These are phyloP conservation scores for Rhinatrema bivittatum DNA, from an alignment of 2,797 vertebrate genomes.

Conservation along the genomic window DNA sequence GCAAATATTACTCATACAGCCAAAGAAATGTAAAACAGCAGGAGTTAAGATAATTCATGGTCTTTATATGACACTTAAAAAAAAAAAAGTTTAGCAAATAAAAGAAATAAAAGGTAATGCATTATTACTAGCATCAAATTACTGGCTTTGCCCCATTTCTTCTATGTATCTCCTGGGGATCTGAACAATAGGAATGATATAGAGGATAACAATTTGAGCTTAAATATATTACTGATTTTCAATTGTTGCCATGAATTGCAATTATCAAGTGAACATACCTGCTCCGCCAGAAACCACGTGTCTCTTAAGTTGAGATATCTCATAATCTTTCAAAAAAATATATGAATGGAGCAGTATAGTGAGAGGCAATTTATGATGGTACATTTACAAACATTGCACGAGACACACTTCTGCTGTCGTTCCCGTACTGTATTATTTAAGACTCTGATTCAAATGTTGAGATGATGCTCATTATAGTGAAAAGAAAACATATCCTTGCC, in stretches of 20 bases:
- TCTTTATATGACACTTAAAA: constrained; percentile 66
- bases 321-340: constrained; percentile 17
- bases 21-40: background rate
- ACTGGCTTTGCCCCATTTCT: constrained; percentile 11
- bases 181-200: constrained; percentile 17
- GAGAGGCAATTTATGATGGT: constrained; percentile 4
- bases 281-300: constrained; percentile 3
- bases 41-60: constrained; percentile 6
- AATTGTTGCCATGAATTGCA: constrained; percentile 19
- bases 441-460: constrained; percentile 10
- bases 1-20: constrained; percentile 7
- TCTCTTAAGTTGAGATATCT: constrained; percentile 4
- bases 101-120: constrained; percentile 23
- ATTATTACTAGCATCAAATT: constrained; percentile 16
- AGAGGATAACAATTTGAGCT: constrained; percentile 17
- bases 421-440: no score
- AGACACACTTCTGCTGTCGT: constrained; percentile 6
- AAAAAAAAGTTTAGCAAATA: constrained; percentile 62
- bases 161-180: constrained; percentile 1
- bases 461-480: no score
- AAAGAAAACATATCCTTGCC: no score
- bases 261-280: constrained; percentile 11
- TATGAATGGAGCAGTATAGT: constrained; percentile 5
- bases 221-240: constrained; percentile 15
- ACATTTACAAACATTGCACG: constrained; percentile 16